These are phyloP conservation scores for Habroteleia sp. DNA, from an alignment of 2,888 invertebrate genomes.

Conservation along the genomic window DNA sequence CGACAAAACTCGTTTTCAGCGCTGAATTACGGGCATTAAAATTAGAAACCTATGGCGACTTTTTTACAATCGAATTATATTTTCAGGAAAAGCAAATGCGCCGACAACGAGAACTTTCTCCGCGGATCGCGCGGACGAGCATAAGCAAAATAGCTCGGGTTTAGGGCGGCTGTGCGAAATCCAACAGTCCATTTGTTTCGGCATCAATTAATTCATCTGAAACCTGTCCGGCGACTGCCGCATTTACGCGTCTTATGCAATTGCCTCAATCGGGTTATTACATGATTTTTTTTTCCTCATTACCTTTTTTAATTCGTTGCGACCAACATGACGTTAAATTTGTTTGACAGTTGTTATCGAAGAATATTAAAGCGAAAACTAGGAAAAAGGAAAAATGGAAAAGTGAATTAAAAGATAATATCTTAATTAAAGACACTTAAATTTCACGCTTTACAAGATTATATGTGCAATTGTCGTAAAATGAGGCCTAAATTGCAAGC, in stretches of 20 bases:
- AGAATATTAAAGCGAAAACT: neutral
- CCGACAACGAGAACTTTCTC: constrained; percentile 15
- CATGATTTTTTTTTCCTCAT: neutral
- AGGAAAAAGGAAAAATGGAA: neutral
- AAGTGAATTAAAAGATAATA: too few relatives aligned
- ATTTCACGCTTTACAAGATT: too few relatives aligned
- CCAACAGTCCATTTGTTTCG: neutral
- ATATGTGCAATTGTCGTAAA: too few relatives aligned
- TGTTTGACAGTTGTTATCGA: constrained; percentile 3
- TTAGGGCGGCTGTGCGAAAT: constrained; percentile 11
- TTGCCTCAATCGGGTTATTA: neutral
- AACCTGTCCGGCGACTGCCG: constrained; percentile 28
- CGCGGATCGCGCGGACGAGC: neutral
- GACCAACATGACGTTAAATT: neutral
- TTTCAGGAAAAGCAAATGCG: constrained; percentile 24
- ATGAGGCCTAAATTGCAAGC: too few relatives aligned
- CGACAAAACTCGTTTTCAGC: neutral
- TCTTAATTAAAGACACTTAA: too few relatives aligned
- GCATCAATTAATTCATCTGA: constrained; percentile 37
- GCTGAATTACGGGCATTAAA: constrained; percentile 5
- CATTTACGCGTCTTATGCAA: constrained; percentile 17
- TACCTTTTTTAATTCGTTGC: neutral
- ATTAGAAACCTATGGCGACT: constrained; percentile 16
- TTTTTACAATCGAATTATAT: constrained; percentile 21
- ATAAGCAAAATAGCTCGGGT: neutral